Evolutionary conservation across 2,888 invertebrate genomes (phyloP).

Genomic region (Caenorhabditis wallacei): DNA sequence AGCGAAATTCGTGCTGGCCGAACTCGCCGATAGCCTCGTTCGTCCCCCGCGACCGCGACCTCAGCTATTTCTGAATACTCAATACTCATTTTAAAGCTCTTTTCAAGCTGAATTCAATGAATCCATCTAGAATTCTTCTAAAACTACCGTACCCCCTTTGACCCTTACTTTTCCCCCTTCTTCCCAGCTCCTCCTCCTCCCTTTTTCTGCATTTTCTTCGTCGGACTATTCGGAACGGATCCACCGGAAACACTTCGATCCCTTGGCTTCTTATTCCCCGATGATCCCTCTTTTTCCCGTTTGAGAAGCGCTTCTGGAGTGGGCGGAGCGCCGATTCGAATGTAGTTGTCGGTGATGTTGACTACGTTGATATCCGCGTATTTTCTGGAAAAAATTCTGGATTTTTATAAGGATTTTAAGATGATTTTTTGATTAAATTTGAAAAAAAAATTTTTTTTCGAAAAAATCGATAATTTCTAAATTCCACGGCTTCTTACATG

Average conservation of each 20-base stretch:
- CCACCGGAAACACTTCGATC: background rate
- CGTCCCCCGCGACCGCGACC: no score
- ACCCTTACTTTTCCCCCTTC: slow-evolving; percentile 28
- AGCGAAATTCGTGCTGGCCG: no score
- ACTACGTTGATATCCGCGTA: slow-evolving; percentile 61
- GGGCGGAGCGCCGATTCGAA: slow-evolving; percentile 63
- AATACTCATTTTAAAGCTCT: no score
- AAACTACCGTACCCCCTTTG: no score
- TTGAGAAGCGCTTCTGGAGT: slow-evolving; percentile 43
- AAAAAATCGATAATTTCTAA: background rate
- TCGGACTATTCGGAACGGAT: slow-evolving; percentile 18
- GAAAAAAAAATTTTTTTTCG: background rate
- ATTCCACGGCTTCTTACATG: slow-evolving; percentile 10
- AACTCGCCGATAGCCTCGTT: no score
- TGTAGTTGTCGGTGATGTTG: slow-evolving; percentile 50
- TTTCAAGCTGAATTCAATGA: no score
- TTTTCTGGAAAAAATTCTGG: slow-evolving; percentile 50
- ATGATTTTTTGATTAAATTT: background rate
- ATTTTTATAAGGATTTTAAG: background rate
- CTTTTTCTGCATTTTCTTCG: slow-evolving; percentile 47
- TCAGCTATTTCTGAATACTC: no score
- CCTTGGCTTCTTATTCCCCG: background rate
- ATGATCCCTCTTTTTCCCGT: slow-evolving; percentile 42
- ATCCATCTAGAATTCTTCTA: background rate
- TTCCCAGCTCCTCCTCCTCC: no score